phyloP scores from a whole-genome alignment of 2,888 invertebrate genomes.

The Griposia aprilina region DNA sequence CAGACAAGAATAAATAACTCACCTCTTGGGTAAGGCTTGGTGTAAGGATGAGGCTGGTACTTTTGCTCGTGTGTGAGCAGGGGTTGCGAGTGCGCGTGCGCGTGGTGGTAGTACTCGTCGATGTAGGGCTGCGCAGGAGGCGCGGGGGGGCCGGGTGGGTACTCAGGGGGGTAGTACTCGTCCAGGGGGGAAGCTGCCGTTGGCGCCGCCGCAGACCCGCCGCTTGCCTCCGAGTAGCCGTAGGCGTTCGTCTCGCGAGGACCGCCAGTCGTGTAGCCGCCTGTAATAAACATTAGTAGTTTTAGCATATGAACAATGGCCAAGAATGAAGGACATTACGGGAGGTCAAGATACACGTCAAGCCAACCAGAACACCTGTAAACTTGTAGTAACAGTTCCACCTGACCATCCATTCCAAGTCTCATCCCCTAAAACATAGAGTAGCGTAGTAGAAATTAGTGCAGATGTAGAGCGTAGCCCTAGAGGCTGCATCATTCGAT shows the following conservation, averaged over 20 bases:
- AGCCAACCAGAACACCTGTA: neutral
- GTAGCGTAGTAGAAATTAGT: neutral
- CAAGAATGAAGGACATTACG: neutral
- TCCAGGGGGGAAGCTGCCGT: constrained; percentile 89
- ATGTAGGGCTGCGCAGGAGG: constrained; percentile 91
- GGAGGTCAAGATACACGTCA: too few relatives aligned
- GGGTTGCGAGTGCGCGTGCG: constrained; percentile 92
- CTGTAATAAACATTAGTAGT: constrained; percentile 74
- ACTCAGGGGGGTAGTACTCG: constrained; percentile 88
- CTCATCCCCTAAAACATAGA: neutral
- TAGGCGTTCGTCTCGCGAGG: constrained; percentile 89
- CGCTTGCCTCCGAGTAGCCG: constrained; percentile 86
- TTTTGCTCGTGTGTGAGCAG: constrained; percentile 92
- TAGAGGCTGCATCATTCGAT: neutral
- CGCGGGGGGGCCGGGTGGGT: constrained; percentile 87
- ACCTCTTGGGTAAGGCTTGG: constrained; percentile 94
- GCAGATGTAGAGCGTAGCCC: neutral
- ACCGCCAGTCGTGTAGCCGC: constrained; percentile 90
- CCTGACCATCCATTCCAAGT: neutral
- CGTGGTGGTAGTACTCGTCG: constrained; percentile 94
- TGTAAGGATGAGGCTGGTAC: constrained; percentile 93
- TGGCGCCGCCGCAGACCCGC: constrained; percentile 80
- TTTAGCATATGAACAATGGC: constrained; percentile 8
- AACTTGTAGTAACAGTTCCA: neutral
- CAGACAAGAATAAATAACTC: constrained; percentile 66